Evolutionary conservation across 1,140 invertebrate species (phyloP), one percentile per base, ranked within the genome.

Genomic region (Xylocopa sonorina): DNA sequence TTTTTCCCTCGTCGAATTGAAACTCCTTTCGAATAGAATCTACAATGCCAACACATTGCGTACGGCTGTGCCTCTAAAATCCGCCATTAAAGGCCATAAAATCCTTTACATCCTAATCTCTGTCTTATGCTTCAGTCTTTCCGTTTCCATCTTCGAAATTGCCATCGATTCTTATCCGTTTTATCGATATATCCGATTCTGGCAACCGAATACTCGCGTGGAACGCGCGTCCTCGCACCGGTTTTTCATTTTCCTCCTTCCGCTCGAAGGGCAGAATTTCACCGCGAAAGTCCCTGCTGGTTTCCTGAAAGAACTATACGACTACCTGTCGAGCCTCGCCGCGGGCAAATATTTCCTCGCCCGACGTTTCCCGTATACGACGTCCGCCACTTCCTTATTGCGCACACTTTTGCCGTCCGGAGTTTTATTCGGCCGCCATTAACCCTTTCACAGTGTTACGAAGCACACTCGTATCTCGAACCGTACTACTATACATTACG

Each of bases 161-260:
- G n/a, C n/a, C n/a, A n/a, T n/a, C n/a, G n/a, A n/a, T n/a, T n/a
- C n/a, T n/a, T n/a, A n/a, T n/a, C n/a, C n/a, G n/a, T n/a, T n/a
- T n/a, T n/a, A n/a, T n/a, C n/a, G n/a, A n/a, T n/a, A n/a, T n/a
- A n/a, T n/a, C n/a, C n/a, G n/a, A n/a, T 27, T 7, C 21, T 53
- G 21, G 24, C 62, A 16, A n/a, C 41, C 43, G n/a, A 63, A 43
- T 27, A 41, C 24, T 43, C 16, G 43, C 24, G 62, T 29, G 32
- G 18, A 27, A 18, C 16, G n/a, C n/a, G 43, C 16, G 62, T 27
- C n/a, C n/a, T 29, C 34, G 18, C 62, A 63, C 62, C 62, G 62
- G 62, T 64, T 64, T 64, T 43, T 41, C 21, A 66, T 60, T 66
- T 48, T 66, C 27, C 27, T 48, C 10, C 43, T 66, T 32, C 34